Evolutionary conservation across 1,140 invertebrate genomes (phyloP).

Genomic region (Brachionus asplanchnoidis): DNA sequence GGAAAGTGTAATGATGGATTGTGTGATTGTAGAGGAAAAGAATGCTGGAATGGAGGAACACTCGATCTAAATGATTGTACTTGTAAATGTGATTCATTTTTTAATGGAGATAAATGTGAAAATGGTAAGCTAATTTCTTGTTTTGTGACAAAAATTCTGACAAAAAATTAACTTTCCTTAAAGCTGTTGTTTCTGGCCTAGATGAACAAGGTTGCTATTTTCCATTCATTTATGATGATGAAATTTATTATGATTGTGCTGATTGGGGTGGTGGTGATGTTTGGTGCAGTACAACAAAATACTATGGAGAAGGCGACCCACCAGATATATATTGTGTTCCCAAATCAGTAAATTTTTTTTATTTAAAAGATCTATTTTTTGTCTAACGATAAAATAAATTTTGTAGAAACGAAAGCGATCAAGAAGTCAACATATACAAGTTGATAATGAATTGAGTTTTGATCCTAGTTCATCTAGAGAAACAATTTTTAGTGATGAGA

Average conservation of each 20-base stretch:
- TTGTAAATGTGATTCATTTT: constrained; percentile 21
- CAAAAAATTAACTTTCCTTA: neutral
- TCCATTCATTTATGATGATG: neutral
- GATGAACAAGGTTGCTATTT: neutral
- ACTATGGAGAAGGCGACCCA: neutral
- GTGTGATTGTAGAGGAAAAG: constrained; percentile 33
- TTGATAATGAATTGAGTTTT: neutral
- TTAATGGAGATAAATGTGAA: neutral
- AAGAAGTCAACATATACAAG: neutral
- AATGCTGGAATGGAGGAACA: constrained; percentile 34
- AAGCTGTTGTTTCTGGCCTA: neutral
- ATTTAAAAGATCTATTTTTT: too few relatives aligned
- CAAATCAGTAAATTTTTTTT: neutral
- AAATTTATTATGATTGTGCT: constrained; percentile 2
- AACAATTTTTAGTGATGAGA: neutral
- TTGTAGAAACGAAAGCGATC: neutral
- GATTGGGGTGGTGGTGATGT: constrained; percentile 25
- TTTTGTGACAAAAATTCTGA: neutral
- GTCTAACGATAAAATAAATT: neutral
- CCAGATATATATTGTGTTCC: neutral
- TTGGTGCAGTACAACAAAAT: constrained; percentile 27
- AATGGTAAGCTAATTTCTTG: neutral
- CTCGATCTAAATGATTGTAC: neutral
- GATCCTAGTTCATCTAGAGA: neutral
- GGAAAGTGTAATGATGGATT: constrained; percentile 9